phyloP scores from a whole-genome alignment of 2,113 vertebrate species.

The Cyanocitta stelleri region DNA sequence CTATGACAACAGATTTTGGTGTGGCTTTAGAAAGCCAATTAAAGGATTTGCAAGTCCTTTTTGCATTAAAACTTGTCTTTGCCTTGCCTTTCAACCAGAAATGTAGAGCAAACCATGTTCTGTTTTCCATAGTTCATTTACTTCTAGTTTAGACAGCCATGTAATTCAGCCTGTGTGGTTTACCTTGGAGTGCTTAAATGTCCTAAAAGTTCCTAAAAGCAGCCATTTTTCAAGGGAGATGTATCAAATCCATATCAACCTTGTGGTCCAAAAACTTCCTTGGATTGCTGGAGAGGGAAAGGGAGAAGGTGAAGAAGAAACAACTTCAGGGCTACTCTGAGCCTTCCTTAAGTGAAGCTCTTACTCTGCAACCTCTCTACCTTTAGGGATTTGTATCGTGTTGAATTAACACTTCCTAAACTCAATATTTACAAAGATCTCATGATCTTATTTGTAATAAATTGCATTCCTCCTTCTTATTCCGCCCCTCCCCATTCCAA shows the following conservation, averaged over 20 bases:
- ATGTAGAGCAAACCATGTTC: not conserved
- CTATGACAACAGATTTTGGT: not conserved
- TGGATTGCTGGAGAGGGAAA: not conserved
- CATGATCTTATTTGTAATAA: not conserved
- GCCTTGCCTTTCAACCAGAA: not conserved
- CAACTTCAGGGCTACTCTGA: not conserved
- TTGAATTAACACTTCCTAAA: not conserved
- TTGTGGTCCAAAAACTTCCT: not conserved
- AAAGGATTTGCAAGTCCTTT: not conserved
- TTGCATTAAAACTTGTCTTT: not conserved
- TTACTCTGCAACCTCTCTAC: not conserved
- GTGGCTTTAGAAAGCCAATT: not conserved
- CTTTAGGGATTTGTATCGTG: not conserved
- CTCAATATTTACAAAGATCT: not conserved
- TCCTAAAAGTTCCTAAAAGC: not conserved
- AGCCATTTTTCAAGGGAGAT: not conserved
- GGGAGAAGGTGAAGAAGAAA: not conserved
- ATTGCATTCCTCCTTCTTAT: not conserved
- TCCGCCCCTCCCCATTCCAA: fast-evolving
- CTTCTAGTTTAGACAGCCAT: not conserved
- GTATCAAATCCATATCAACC: not conserved
- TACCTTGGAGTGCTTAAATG: not conserved
- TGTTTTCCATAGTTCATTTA: not conserved
- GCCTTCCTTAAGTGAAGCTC: not conserved
- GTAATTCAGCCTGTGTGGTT: not conserved